phyloP scores from a whole-genome alignment of 37 sponge, comb jelly and placozoan genomes.

The Chondrosia reniformis region DNA sequence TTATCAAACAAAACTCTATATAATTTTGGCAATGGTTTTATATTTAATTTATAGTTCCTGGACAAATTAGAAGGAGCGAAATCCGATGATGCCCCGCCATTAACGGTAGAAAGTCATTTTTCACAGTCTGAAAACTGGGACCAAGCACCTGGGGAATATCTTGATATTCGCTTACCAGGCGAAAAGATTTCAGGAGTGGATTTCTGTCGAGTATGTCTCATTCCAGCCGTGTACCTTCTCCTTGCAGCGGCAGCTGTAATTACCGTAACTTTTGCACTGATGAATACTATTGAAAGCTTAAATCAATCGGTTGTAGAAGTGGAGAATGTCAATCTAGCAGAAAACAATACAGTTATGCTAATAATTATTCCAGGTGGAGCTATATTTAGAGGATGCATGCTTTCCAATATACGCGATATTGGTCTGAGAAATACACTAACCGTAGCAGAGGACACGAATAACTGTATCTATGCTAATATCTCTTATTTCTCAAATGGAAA shows the following conservation, averaged over 20 bases:
- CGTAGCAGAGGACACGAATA: background rate
- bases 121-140: background rate
- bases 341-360: background rate
- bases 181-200: background rate
- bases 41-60: too few species aligned
- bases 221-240: background rate
- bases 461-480: slow-evolving; percentile 7
- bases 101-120: too few species aligned
- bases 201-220: background rate
- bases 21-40: too few species aligned
- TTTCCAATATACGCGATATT: background rate
- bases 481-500: background rate
- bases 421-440: background rate
- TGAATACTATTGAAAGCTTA: background rate
- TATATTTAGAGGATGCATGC: background rate
- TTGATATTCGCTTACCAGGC: background rate
- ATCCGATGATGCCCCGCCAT: too few species aligned
- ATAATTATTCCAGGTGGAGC: slow-evolving; percentile 1
- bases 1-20: too few species aligned
- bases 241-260: background rate
- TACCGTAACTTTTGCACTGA: background rate
- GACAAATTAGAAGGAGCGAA: too few species aligned
- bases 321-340: background rate
- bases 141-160: background rate
- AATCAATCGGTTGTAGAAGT: background rate